Evolutionary conservation across 2,113 vertebrate genomes (phyloP), one percentile per base, ranked within the genome.

Genomic region (Sula dactylatra): DNA sequence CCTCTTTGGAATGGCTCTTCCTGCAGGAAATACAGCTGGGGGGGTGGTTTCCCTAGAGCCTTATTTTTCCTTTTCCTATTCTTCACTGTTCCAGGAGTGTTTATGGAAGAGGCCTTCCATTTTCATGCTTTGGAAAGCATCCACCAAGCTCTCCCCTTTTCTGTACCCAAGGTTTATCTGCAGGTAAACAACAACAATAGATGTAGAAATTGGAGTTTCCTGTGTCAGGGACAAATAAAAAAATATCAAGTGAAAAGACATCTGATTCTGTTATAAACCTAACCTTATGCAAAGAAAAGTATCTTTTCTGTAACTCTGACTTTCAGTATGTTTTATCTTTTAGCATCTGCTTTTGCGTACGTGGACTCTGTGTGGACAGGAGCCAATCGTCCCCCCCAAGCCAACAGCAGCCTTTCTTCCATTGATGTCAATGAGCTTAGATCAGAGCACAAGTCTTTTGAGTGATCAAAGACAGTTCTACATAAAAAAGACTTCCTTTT

Each of bases 391-490:
- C 22, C 67, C 29, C 34, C 90, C 58, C 72, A 82, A 40, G 72
- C 91, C 76, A 88, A 94, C 38, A 82, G 62, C 71, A 82, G 89
- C 56, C 83, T 78, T 93, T 91, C 85, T 96, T 96, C 84, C 62
- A 86, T 16, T 97, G 91, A 96, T 96, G 93, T 97, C 91, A 96
- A 47, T 91, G 93, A 90, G 42, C 70, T 90, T 91, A 94, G 94
- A 93, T 96, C 93, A 94, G 86, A 94, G 70, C 65, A 88, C 25
- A 71, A 89, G 85, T 73, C 89, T 81, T 85, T 42, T 91, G 92
- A 96, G 42, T 96, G 95, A 95, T 93, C 94, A 96, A 96, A 97
- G 96, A 95, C 70, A 83, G 61, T 79, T 81, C 90, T 90, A 69
- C 82, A 88, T 93, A 92, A 93, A 89, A 96, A 88, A 94, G 72